Percentiles rank a stretch among this genome's conserved stretches.
phyloP scores from a whole-genome alignment of 2,113 vertebrate genomes.

The Nyctibius bracteatus region DNA sequence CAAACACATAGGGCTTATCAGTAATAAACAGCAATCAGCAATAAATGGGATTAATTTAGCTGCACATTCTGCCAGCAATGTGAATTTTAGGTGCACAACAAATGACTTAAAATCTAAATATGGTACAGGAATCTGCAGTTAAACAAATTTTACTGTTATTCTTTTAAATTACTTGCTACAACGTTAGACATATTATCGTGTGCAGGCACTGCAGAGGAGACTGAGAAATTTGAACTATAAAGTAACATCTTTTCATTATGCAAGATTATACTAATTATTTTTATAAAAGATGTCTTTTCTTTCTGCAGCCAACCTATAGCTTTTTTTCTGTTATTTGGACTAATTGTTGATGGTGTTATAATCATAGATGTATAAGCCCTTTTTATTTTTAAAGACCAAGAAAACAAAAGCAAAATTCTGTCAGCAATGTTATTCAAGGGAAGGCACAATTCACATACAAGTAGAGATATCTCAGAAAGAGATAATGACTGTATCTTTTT shows the following conservation, averaged over 20 bases:
- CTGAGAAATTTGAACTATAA: not conserved
- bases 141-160: not conserved
- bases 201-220: not conserved
- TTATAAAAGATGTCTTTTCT: not conserved
- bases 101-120: not conserved
- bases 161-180: not conserved
- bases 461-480: not conserved
- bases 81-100: not conserved
- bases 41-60: not conserved
- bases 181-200: not conserved
- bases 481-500: rapidly evolving
- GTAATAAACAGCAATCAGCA: not conserved
- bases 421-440: not conserved
- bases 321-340: not conserved
- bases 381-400: not conserved
- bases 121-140: rapidly evolving
- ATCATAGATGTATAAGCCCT: not conserved
- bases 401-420: not conserved
- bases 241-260: not conserved
- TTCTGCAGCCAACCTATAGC: not conserved
- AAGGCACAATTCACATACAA: not conserved
- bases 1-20: conserved; percentile 5
- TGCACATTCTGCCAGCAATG: not conserved
- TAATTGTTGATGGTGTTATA: not conserved
- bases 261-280: not conserved